phyloP scores from a whole-genome alignment of 2,888 invertebrate genomes.

The Mythimna ferrago region DNA sequence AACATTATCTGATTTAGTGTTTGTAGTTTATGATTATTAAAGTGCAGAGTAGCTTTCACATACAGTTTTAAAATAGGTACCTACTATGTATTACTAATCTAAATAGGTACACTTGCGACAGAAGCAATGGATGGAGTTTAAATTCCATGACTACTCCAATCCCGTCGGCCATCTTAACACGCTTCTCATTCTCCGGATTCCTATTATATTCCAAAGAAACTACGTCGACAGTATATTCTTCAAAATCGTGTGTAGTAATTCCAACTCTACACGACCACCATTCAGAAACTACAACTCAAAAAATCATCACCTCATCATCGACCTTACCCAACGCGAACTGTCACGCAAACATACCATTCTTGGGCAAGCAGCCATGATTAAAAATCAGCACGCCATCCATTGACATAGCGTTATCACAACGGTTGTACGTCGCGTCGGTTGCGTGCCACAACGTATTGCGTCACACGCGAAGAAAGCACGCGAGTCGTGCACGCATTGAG shows the following conservation, averaged over 20 bases:
- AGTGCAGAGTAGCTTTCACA: neutral
- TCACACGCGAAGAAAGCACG: slow-evolving; percentile 81
- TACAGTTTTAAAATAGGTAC: no score
- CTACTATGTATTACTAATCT: neutral
- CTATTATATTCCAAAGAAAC: neutral
- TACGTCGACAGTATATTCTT: no score
- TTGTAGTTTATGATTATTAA: neutral
- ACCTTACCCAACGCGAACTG: slow-evolving; percentile 71
- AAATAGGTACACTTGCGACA: neutral
- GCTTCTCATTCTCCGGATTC: neutral
- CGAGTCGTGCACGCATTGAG: slow-evolving; percentile 76
- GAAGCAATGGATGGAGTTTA: neutral
- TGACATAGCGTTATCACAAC: slow-evolving; percentile 83
- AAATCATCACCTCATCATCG: slow-evolving; percentile 62
- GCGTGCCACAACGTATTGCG: slow-evolving; percentile 86
- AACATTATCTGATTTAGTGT: neutral
- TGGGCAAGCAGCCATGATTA: slow-evolving; percentile 75
- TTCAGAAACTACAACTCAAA: slow-evolving; percentile 36
- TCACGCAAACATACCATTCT: slow-evolving; percentile 83
- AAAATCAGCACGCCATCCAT: slow-evolving; percentile 88
- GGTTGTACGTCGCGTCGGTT: slow-evolving; percentile 72
- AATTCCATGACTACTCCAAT: neutral
- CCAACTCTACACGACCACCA: neutral
- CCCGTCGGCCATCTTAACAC: neutral
- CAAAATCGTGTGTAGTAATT: neutral